Base-by-base conservation (phyloP, 2,797 vertebrate species). In the Amniataba percoides region DNA sequence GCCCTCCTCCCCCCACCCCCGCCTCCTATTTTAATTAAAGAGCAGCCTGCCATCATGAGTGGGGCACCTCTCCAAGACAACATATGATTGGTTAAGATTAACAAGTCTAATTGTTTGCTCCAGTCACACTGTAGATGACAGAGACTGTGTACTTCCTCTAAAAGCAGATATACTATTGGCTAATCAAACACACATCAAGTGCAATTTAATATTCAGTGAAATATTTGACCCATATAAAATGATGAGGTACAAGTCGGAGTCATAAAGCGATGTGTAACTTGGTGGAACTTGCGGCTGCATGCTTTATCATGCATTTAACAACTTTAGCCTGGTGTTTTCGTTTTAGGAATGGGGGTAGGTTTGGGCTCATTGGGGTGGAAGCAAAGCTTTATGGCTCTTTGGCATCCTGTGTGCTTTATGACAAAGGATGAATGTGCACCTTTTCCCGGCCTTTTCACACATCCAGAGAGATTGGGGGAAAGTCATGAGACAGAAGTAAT, bases 291-390 rank as follows among this genome's bases (percentile, higher is more conserved):
- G 60, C 68, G 62, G 60, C 71, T 81, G 79, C 68, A 74, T 21
- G 77, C 66, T 90, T 91, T 88, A 85, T 91, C 57, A 59, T 61
- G 85, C 82, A 65, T 90, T 81, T 82, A 88, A 90, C 82, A 77
- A 52, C 78, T 76, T 66, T 48, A 59, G 62, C 59, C 70, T 43
- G 71, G 67, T 89, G 85, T 90, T 82, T 81, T 89, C 81, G 65
- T 87, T 85, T 78, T 49, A 62, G 71, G 55, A 80, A 86, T 3
- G 43, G 40, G 43, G 42, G 58, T 62, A 49, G 74, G 40, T 19
- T 68, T 43, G 53, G 64, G 62, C 66, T 85, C 65, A 57, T 39
- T 58, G 40, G 56, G 19, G 71, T 78, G 72, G 88, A 87, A 83
- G 80, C 75, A 67, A 85, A 83, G 69, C 64, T 87, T 85, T 85